Conservation (phyloP, 2,888 invertebrate species). For the Trissoscelio sp. region DNA sequence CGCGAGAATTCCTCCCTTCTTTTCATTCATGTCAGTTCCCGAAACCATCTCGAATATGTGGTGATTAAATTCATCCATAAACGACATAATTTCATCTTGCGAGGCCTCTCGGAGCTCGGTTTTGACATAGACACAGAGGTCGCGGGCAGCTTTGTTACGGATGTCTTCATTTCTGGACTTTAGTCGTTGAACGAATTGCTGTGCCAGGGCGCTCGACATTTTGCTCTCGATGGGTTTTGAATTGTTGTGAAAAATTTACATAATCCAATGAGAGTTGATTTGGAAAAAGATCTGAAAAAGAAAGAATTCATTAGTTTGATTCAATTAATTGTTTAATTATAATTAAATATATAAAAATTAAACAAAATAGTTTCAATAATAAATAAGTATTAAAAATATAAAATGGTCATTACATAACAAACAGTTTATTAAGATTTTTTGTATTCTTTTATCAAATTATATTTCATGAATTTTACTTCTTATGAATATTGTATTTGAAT, state of each 20-base stretch:
- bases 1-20: slow-evolving; percentile 97
- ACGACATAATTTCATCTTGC: slow-evolving; percentile 94
- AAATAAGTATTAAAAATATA: no score
- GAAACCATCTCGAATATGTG: slow-evolving; percentile 98
- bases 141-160: slow-evolving; percentile 93
- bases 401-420: no score
- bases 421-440: no score
- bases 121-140: slow-evolving; percentile 95
- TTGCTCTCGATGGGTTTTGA: no score
- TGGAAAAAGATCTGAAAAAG: neutral
- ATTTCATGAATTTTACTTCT: no score
- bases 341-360: no score
- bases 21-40: slow-evolving; percentile 95
- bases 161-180: slow-evolving; percentile 94
- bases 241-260: no score
- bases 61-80: slow-evolving; percentile 97
- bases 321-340: no score
- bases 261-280: neutral
- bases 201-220: slow-evolving; percentile 87
- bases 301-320: no score
- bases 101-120: slow-evolving; percentile 95
- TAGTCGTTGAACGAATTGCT: slow-evolving; percentile 92
- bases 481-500: no score
- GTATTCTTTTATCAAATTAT: no score
- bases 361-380: no score